Percentiles rank a stretch among this genome's conserved stretches.
These are phyloP conservation scores for Eurystomus gularis DNA, from an alignment of 2,113 vertebrate genomes.

Conservation along the genomic window DNA sequence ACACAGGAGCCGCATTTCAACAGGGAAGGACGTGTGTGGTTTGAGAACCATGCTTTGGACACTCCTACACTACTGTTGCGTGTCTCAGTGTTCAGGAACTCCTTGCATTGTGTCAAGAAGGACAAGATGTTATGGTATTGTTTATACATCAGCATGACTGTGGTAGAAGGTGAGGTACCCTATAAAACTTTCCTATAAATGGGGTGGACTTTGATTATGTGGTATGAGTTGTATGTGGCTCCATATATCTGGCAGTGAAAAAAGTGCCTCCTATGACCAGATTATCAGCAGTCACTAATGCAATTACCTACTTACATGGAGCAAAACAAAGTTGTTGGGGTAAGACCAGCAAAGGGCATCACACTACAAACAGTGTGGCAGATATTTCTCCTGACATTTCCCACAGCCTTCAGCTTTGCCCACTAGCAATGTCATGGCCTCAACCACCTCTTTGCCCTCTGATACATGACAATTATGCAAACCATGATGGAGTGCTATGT, in stretches of 20 bases:
- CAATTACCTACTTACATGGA: neutral
- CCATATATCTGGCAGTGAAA: neutral
- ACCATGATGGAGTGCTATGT: neutral
- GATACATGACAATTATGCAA: neutral
- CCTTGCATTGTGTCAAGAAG: neutral
- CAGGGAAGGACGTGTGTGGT: fast-evolving
- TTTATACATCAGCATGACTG: neutral
- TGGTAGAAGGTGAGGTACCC: neutral
- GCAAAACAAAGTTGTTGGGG: neutral
- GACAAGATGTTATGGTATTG: neutral
- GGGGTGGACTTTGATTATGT: neutral
- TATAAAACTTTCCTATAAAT: neutral
- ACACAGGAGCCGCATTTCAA: neutral
- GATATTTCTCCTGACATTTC: neutral
- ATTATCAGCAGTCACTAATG: neutral
- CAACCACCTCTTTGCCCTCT: neutral
- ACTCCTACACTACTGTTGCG: fast-evolving
- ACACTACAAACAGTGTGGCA: fast-evolving
- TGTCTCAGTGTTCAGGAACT: neutral
- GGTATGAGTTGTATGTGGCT: neutral
- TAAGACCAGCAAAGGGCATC: neutral
- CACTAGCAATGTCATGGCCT: neutral
- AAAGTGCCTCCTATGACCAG: neutral
- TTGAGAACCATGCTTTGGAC: neutral
- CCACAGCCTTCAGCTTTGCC: neutral